A percentile compares a stretch with the other conserved stretches of the same genome.
These are phyloP conservation scores for Scolopax bukidnonensis DNA, from an alignment of 2,797 vertebrate genomes.

Conservation along the genomic window DNA sequence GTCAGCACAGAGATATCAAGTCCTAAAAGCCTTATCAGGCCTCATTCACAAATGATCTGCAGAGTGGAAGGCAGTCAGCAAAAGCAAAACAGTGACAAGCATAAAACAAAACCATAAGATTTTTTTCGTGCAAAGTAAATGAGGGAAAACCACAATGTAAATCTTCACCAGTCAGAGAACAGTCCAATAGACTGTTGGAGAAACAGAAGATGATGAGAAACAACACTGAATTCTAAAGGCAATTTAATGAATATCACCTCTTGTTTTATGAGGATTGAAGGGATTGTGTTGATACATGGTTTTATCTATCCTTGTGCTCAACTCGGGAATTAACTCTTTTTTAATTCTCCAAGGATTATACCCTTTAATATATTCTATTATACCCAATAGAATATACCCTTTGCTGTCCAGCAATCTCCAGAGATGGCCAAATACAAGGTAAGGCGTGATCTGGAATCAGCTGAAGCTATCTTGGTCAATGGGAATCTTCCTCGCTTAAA, in stretches of 20 bases:
- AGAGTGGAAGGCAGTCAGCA: not conserved
- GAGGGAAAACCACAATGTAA: not conserved
- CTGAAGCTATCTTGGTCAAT: not conserved
- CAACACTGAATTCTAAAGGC: not conserved
- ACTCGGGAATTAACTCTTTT: not conserved
- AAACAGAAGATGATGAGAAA: not conserved
- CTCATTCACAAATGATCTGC: not conserved
- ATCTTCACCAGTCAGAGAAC: not conserved
- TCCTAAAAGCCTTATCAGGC: not conserved
- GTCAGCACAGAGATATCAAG: not conserved
- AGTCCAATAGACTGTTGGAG: not conserved
- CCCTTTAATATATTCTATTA: too few species aligned
- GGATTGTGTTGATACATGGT: not conserved
- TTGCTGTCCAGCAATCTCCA: not conserved
- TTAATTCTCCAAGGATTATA: not conserved
- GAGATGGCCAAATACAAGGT: not conserved
- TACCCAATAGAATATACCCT: not conserved
- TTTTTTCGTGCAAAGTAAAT: not conserved
- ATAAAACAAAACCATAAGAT: not conserved
- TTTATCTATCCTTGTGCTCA: not conserved
- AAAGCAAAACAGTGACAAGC: not conserved
- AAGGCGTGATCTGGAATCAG: not conserved
- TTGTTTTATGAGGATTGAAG: not conserved
- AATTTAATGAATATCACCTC: not conserved
- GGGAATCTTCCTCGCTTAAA: not conserved